phyloP scores from a whole-genome alignment of 2,888 invertebrate genomes.

The Hofmannophila pseudospretella region DNA sequence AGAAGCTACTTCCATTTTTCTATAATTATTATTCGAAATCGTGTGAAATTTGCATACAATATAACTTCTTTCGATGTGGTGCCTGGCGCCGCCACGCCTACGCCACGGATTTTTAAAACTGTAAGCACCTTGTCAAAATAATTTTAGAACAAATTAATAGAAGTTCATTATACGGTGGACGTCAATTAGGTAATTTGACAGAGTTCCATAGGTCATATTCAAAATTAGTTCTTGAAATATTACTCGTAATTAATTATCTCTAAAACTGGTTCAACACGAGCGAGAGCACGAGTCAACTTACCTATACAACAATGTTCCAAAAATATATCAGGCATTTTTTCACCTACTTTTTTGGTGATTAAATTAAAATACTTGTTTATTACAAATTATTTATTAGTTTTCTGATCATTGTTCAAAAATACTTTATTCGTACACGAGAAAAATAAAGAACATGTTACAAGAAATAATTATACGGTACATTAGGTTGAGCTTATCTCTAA shows the following conservation, averaged over 20 bases:
- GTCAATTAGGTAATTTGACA: constrained; percentile 4
- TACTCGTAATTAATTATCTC: constrained; percentile 13
- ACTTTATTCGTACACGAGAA: too few relatives aligned
- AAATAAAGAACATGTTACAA: too few relatives aligned
- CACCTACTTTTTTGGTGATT: too few relatives aligned
- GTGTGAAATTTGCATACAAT: constrained; percentile 68
- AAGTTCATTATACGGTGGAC: neutral
- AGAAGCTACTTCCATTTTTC: constrained; percentile 53
- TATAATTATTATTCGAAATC: constrained; percentile 64
- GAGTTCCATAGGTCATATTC: constrained; percentile 6
- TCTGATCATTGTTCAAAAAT: too few relatives aligned
- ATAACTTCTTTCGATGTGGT: constrained; percentile 45
- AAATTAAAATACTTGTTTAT: too few relatives aligned
- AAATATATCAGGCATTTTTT: too few relatives aligned
- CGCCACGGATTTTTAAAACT: constrained; percentile 21
- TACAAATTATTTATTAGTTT: too few relatives aligned
- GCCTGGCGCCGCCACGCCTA: constrained; percentile 59
- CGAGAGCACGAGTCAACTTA: neutral
- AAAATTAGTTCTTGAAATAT: constrained; percentile 7
- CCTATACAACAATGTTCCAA: neutral
- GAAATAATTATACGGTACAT: too few relatives aligned
- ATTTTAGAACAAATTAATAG: constrained; percentile 5
- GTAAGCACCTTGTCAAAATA: constrained; percentile 20
- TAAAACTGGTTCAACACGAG: constrained; percentile 10
- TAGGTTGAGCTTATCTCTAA: too few relatives aligned